Conservation (phyloP, 1,140 invertebrate genomes). For the Fopius arisanus region DNA sequence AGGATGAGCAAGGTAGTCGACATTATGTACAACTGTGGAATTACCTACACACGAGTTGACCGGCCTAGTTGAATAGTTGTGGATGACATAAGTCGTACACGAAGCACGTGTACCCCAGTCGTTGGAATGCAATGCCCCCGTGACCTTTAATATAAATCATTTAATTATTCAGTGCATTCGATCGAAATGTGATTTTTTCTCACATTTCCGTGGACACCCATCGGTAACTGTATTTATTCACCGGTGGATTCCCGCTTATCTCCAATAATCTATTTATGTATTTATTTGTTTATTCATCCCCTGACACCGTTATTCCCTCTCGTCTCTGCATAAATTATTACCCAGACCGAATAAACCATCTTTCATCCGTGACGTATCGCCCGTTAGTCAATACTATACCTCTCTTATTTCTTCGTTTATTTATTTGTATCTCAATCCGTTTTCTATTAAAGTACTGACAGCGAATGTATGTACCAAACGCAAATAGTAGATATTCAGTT, state of each 20-base stretch:
- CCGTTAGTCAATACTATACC: not conserved
- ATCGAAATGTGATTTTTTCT: not conserved
- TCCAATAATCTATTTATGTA: no score
- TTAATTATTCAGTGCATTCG: not conserved
- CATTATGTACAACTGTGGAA: not conserved
- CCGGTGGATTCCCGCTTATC: no score
- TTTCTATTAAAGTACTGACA: no score
- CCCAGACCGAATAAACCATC: not conserved
- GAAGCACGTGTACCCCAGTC: not conserved
- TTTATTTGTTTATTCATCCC: no score
- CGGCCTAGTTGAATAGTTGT: not conserved
- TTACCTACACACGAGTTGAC: not conserved
- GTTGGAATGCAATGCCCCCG: slow-evolving; percentile 8
- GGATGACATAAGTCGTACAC: not conserved
- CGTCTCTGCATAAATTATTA: not conserved
- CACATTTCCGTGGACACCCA: no score
- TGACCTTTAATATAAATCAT: not conserved
- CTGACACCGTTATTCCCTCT: no score
- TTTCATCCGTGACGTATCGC: not conserved
- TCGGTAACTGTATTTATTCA: no score
- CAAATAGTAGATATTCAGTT: no score
- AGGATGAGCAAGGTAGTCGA: not conserved
- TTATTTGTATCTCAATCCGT: no score
- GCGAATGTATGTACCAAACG: no score
- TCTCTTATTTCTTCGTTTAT: not conserved